A percentile compares a stretch with the other conserved stretches of the same genome.
phyloP scores from a whole-genome alignment of 2,888 invertebrate species.

The Tachina fera region DNA sequence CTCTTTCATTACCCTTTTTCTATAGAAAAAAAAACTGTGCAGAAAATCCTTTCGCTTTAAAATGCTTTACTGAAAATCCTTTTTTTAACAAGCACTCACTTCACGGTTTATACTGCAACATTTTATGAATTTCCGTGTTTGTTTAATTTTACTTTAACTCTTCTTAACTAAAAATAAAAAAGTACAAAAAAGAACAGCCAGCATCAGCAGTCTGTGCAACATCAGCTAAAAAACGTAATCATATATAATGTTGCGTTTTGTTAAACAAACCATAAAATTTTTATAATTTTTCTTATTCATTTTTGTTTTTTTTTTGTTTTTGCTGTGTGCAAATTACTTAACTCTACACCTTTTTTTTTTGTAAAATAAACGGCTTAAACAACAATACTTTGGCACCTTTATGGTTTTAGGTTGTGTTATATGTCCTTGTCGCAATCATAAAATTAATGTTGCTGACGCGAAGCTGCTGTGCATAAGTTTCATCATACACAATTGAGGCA shows the following conservation, averaged over 20 bases:
- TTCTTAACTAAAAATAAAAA: too few relatives aligned
- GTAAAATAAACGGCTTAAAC: conserved; percentile 21
- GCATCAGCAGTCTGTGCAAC: conserved; percentile 27
- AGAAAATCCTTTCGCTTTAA: conserved; percentile 56
- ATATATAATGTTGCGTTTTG: conserved; percentile 72
- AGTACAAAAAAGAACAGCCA: too few relatives aligned
- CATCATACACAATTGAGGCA: conserved; percentile 37
- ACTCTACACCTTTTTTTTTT: conserved; percentile 48
- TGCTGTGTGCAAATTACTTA: conserved; percentile 64
- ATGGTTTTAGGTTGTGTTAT: conserved; percentile 57
- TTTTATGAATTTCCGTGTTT: conserved; percentile 43
- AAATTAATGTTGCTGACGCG: conserved; percentile 41
- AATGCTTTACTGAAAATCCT: conserved; percentile 21
- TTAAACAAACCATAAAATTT: conserved; percentile 71
- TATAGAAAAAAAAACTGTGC: conserved; percentile 38
- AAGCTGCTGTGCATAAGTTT: conserved; percentile 24
- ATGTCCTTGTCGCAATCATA: conserved; percentile 56
- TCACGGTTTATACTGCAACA: conserved; percentile 45
- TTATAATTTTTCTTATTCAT: conserved; percentile 42
- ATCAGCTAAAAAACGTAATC: conserved; percentile 68
- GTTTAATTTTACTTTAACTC: conserved; percentile 5
- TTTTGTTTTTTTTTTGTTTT: conserved; percentile 31
- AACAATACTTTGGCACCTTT: conserved; percentile 60
- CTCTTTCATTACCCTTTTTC: conserved; percentile 59
- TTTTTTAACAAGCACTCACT: neutral